These are phyloP conservation scores for Myopa tessellatipennis DNA, from an alignment of 2,888 invertebrate genomes.

Conservation along the genomic window DNA sequence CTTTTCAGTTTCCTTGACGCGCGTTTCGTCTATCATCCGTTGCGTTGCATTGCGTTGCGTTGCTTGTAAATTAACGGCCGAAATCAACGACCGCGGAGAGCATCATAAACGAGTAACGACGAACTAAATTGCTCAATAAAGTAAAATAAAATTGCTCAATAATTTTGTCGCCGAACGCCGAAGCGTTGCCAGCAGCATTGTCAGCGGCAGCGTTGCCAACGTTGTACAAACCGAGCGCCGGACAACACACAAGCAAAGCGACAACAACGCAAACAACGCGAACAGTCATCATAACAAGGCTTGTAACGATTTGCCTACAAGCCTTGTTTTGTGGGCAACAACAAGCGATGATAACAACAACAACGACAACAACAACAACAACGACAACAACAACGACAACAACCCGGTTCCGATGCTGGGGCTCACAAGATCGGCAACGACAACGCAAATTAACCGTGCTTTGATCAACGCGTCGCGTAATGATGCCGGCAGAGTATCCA, in stretches of 20 bases:
- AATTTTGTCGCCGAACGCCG: constrained; percentile 58
- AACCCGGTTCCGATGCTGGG: background rate
- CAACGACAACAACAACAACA: constrained; percentile 31
- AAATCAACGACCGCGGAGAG: background rate
- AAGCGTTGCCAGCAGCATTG: background rate
- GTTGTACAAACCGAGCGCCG: constrained; percentile 23
- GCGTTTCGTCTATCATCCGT: background rate
- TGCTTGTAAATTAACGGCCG: background rate
- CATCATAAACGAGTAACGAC: constrained; percentile 3
- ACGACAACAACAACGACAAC: constrained; percentile 23
- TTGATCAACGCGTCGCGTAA: constrained; percentile 21
- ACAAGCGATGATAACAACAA: constrained; percentile 19
- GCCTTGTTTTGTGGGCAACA: constrained; percentile 39
- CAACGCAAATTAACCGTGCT: constrained; percentile 44
- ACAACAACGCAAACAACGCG: constrained; percentile 19
- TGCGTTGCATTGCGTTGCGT: background rate
- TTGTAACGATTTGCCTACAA: constrained; percentile 59
- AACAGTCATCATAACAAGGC: constrained; percentile 46
- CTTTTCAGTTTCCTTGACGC: background rate
- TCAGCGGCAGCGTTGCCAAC: background rate
- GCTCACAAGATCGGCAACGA: background rate
- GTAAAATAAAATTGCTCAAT: constrained; percentile 63
- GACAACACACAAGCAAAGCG: background rate
- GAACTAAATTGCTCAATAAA: constrained; percentile 60
- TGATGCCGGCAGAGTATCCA: background rate